These are phyloP conservation scores for Nemoura dubitans DNA, from an alignment of 2,888 invertebrate genomes.

Conservation along the genomic window DNA sequence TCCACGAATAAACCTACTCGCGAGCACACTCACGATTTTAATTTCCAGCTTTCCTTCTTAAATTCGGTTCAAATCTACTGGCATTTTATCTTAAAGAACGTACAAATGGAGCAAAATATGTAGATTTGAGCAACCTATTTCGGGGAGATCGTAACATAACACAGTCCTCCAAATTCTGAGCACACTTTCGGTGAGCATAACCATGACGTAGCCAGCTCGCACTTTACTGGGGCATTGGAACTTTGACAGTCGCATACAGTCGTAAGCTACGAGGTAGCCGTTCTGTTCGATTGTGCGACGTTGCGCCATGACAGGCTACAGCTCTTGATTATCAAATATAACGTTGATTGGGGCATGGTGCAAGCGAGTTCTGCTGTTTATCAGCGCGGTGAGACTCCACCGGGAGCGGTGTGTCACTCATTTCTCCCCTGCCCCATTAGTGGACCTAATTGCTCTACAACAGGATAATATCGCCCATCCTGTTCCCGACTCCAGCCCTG, in stretches of 20 bases:
- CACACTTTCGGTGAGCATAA: too few species aligned
- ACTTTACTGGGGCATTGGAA: neutral
- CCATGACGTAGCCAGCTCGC: neutral
- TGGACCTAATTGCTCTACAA: conserved; percentile 31
- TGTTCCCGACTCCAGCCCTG: conserved; percentile 15
- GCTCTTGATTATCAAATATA: neutral
- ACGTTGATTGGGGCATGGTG: neutral
- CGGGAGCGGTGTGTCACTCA: neutral
- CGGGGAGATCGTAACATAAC: too few species aligned
- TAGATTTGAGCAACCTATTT: too few species aligned
- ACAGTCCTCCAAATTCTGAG: too few species aligned
- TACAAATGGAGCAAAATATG: too few species aligned
- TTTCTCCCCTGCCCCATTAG: conserved; percentile 23
- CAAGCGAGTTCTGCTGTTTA: neutral
- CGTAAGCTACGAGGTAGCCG: neutral
- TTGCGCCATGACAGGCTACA: neutral
- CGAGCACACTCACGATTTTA: too few species aligned
- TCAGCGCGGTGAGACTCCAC: neutral
- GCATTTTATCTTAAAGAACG: too few species aligned
- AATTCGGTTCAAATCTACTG: too few species aligned
- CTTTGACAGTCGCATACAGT: neutral
- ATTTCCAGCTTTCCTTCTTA: too few species aligned
- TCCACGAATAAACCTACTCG: too few species aligned
- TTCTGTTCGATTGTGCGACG: neutral
- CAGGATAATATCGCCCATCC: conserved; percentile 39